A percentile compares a stretch with the other conserved stretches of the same genome.
These are phyloP conservation scores for Eupithecia subfuscata DNA, from an alignment of 2,888 invertebrate genomes.

Conservation along the genomic window DNA sequence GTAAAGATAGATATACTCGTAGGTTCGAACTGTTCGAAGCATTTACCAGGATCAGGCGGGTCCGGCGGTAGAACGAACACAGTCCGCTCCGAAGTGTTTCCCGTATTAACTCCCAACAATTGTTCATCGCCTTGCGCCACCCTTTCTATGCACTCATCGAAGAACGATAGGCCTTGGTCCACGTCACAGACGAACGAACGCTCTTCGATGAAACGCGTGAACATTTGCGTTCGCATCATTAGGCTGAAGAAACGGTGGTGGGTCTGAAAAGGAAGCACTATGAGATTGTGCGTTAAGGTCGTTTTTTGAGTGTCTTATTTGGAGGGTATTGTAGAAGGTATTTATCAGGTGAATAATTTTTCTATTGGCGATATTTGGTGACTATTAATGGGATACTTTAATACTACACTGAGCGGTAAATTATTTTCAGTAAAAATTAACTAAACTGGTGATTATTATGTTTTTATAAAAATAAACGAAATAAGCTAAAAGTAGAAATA, in stretches of 20 bases:
- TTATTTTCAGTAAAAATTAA: no score
- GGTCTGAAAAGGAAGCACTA: conserved; percentile 69
- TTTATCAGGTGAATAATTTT: no score
- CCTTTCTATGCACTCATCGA: conserved; percentile 98
- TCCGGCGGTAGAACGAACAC: conserved; percentile 98
- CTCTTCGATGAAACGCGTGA: conserved; percentile 99
- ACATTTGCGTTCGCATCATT: conserved; percentile 97
- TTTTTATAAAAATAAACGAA: no score
- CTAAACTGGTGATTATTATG: no score
- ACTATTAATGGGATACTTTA: no score
- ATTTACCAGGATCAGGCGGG: conserved; percentile 77
- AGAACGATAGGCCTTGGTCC: conserved; percentile 94
- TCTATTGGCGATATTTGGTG: no score
- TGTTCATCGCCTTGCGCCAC: conserved; percentile 78
- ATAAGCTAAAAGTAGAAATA: no score
- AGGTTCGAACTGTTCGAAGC: neutral
- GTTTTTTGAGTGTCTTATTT: neutral
- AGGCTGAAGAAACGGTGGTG: conserved; percentile 95
- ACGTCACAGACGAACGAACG: conserved; percentile 99
- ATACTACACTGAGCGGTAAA: no score
- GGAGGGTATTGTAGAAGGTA: no score
- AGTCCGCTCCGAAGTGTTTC: conserved; percentile 93
- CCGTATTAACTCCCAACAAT: conserved; percentile 92
- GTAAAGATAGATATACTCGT: no score
- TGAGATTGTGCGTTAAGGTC: neutral